Base-by-base conservation (phyloP, 2,113 vertebrate genomes). In the Sus scrofa region DNA sequence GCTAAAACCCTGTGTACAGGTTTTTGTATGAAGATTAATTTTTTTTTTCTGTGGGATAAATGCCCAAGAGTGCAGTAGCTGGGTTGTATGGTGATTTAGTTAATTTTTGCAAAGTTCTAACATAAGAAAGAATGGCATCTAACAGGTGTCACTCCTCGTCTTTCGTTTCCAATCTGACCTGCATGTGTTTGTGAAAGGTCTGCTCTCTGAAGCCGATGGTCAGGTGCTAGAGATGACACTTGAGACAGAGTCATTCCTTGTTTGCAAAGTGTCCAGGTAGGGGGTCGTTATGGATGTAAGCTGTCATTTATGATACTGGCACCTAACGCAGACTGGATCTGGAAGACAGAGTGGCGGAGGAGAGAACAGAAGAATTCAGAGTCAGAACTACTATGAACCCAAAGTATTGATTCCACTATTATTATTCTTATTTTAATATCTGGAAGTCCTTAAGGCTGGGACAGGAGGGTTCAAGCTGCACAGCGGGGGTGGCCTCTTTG, bases 41-140 rank as follows among this genome's bases (percentile, higher is more conserved):
- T 85, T 14, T 85, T 14, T 14, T 86, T 96, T 85, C 84, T 77
- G 34, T 78, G 32, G 62, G 12, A 63, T 89, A 84, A 95, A 54
- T 91, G 30, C 56, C 39, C 26, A 81, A 37, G 20, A 83, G 58
- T 93, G 2, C 9, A n/a, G 30, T 95, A 90, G 18, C n/a, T 62
- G 44, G 20, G 3, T 54, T 50, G 20, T 95, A 37, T 26, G 24
- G 30, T 68, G 30, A 67, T 85, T 50, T 0, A 6, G 78, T 77
- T 87, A 77, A 70, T 34, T 95, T 95, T 97, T 91, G 60, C 90
- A 60, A 92, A 96, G 87, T 87, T 86, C 20, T 86, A 63, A 56
- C 56, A 20, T 83, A 70, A 93, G n/a, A n/a, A 89, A 56, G 39
- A 95, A 70, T 93, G 62, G 63, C 83, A 19, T 79, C 75, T 92